phyloP scores from a whole-genome alignment of 2,888 invertebrate genomes.

The Caradrina kadenii region DNA sequence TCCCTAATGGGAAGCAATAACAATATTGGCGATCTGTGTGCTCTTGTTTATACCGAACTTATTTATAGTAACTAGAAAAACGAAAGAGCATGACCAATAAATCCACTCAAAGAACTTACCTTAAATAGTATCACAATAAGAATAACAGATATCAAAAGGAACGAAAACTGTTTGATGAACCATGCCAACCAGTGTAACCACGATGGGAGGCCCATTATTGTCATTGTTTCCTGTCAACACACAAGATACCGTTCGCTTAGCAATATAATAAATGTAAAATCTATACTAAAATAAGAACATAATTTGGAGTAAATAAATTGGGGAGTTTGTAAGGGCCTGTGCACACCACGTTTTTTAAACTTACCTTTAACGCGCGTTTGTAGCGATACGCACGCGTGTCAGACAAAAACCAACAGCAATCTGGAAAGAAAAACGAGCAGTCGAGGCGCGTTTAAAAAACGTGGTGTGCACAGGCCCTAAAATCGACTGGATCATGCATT shows the following conservation, averaged over 20 bases:
- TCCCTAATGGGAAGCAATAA: not conserved
- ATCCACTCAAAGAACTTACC: slow-evolving; percentile 75
- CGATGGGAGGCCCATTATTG: slow-evolving; percentile 96
- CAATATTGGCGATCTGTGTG: not conserved
- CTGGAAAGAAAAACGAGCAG: too few relatives aligned
- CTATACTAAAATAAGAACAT: not conserved
- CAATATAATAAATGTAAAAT: slow-evolving; percentile 15
- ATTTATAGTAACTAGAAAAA: slow-evolving; percentile 9
- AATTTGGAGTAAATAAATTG: not conserved
- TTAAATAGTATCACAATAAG: slow-evolving; percentile 92
- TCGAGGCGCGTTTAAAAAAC: too few relatives aligned
- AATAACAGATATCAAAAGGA: slow-evolving; percentile 92
- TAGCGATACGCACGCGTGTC: too few relatives aligned
- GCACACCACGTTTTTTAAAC: too few relatives aligned
- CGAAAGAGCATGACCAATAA: not conserved
- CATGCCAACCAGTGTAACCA: slow-evolving; percentile 97
- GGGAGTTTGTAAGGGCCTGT: slow-evolving; percentile 15
- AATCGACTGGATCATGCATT: not conserved
- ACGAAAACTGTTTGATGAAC: slow-evolving; percentile 95
- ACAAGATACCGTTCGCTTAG: slow-evolving; percentile 40
- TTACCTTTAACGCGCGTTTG: too few relatives aligned
- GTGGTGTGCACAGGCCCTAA: too few relatives aligned
- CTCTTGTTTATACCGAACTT: not conserved
- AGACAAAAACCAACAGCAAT: too few relatives aligned
- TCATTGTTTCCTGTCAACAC: slow-evolving; percentile 95